Conservation (phyloP, 2,888 invertebrate species). For the Myopa tessellatipennis region DNA sequence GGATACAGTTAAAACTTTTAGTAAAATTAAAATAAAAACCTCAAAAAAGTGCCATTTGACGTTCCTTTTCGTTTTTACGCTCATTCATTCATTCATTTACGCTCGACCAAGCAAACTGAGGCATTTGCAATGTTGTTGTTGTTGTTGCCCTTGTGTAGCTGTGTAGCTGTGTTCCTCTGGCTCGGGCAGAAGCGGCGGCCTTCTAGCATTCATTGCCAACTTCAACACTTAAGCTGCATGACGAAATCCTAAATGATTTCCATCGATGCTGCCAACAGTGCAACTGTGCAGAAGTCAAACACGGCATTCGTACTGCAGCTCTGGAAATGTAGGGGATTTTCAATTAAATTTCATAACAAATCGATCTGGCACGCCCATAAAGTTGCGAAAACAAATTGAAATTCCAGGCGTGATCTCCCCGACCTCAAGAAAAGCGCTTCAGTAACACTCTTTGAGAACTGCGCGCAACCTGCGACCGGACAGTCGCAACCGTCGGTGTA, state of each 20-base stretch:
- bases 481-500: not conserved
- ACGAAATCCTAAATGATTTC: slow-evolving; percentile 52
- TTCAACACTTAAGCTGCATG: slow-evolving; percentile 47
- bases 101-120: slow-evolving; percentile 37
- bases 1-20: not conserved
- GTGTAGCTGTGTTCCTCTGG: not conserved
- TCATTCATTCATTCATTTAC: slow-evolving; percentile 10
- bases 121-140: slow-evolving; percentile 33
- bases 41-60: slow-evolving; percentile 7
- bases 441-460: not conserved
- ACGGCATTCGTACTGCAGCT: slow-evolving; percentile 41
- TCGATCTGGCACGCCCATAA: slow-evolving; percentile 59
- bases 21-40: slow-evolving; percentile 23
- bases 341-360: slow-evolving; percentile 66
- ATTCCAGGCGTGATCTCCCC: slow-evolving; percentile 36
- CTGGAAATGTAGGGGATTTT: slow-evolving; percentile 43
- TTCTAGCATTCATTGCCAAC: not conserved
- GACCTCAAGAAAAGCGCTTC: not conserved
- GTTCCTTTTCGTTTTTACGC: not conserved
- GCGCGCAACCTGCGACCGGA: not conserved
- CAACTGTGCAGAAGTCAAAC: slow-evolving; percentile 46
- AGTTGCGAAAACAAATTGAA: slow-evolving; percentile 45
- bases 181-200: not conserved
- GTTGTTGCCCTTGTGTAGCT: not conserved
- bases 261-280: slow-evolving; percentile 37